Base-by-base conservation (phyloP, 2,113 vertebrate species). In the Taurulus bubalis region DNA sequence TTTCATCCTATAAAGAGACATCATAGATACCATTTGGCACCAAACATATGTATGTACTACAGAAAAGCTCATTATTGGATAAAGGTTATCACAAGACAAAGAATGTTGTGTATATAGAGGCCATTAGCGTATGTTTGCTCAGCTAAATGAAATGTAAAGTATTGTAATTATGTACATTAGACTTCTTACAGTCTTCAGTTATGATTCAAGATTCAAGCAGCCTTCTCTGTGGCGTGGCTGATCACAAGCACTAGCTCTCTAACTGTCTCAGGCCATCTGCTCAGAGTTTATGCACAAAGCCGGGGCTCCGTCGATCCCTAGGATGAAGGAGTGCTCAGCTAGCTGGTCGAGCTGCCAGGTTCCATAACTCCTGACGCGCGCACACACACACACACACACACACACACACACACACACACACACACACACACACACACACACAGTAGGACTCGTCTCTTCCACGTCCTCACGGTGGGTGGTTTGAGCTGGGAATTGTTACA, bases 201-300 rank as follows among this genome's bases (percentile, higher is more conserved):
- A n/a, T 28, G 51, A 77, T 28, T 77, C 62, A 51, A 15, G 51
- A 77, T 28, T 77, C 62, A 51, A 18, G 60, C 4, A 75, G 60
- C n/a, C 2, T 55, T 84, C 56, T 73, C 60, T 36, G 30, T 42
- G 69, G 64, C 3, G 8, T 28, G 58, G 60, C 63, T 67, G 51
- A 75, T 84, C n/a, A 36, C 36, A 3, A 71, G 63, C 9, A 47
- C 24, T 15, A 36, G 42, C 38, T 58, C 42, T 63, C 65, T 66
- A 36, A 65, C 69, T 53, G 30, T 74, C 45, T 90, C 83, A 4
- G 20, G 68, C 88, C 91, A 92, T 91, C 88, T 93, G 91, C 77
- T 89, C 58, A 42, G 71, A 62, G 76, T 90, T 90, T 63, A 74
- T 63, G 64, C 84, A 42, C 51, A 70, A 80, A 83, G 77, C 76